These are phyloP conservation scores for Diploscapter pachys DNA, from an alignment of 1,140 invertebrate species.

Conservation along the genomic window DNA sequence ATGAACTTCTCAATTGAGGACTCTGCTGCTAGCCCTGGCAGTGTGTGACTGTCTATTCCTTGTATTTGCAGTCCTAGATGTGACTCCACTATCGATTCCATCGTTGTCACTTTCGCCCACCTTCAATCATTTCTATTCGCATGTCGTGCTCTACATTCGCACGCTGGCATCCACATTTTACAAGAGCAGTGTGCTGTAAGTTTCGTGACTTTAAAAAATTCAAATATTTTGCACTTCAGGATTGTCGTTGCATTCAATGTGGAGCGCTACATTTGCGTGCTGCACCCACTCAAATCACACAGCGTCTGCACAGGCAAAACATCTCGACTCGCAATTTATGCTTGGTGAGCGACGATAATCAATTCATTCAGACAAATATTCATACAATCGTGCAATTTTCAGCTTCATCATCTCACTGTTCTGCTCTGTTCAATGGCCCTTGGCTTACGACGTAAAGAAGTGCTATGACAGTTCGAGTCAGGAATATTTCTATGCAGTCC, in stretches of 20 bases:
- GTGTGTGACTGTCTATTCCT: constrained; percentile 55
- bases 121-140: constrained; percentile 51
- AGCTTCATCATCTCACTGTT: constrained; percentile 46
- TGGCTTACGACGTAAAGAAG: constrained; percentile 42
- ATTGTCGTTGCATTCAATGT: constrained; percentile 59
- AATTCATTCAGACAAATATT: neutral
- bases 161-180: constrained; percentile 58
- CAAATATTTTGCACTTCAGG: constrained; percentile 33
- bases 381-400: constrained; percentile 4
- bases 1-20: constrained; percentile 38
- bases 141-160: constrained; percentile 49
- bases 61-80: constrained; percentile 52
- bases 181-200: constrained; percentile 57
- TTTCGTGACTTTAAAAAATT: neutral
- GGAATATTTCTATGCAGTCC: constrained; percentile 27
- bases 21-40: constrained; percentile 52
- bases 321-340: constrained; percentile 41
- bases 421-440: constrained; percentile 56
- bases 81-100: constrained; percentile 47
- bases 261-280: constrained; percentile 56
- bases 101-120: constrained; percentile 30
- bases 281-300: constrained; percentile 50
- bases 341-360: constrained; percentile 12
- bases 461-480: constrained; percentile 29
- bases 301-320: constrained; percentile 48